Evolutionary conservation across 2,113 vertebrate species (phyloP).

Genomic region (Rana temporaria): DNA sequence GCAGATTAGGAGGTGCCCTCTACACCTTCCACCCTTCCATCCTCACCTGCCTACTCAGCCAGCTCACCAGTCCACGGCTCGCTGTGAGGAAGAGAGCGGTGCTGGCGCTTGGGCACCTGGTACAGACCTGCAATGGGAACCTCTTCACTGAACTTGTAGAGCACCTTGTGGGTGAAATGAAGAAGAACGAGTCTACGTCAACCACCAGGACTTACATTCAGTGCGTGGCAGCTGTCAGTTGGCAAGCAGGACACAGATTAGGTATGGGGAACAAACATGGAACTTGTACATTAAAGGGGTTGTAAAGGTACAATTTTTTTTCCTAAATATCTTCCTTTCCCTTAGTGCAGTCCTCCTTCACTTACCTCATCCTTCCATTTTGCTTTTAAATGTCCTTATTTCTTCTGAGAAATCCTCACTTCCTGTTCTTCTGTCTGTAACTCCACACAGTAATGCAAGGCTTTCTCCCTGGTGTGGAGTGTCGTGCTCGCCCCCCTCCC

Average conservation of each 20-base stretch:
- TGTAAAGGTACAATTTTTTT: no score
- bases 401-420: no score
- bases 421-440: no score
- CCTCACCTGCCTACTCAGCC: slow-evolving; percentile 87
- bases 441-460: no score
- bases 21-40: slow-evolving; percentile 88
- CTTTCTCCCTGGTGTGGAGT: no score
- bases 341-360: no score
- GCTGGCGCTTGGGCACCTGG: slow-evolving; percentile 87
- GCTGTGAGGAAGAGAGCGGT: slow-evolving; percentile 92
- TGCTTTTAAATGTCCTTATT: no score
- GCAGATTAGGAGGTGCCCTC: slow-evolving; percentile 85
- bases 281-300: no score
- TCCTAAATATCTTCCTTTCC: no score
- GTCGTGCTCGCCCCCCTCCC: no score
- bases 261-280: slow-evolving; percentile 70
- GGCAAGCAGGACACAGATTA: slow-evolving; percentile 89
- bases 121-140: slow-evolving; percentile 83
- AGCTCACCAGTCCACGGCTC: slow-evolving; percentile 89
- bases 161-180: slow-evolving; percentile 81
- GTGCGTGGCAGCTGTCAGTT: slow-evolving; percentile 87
- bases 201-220: slow-evolving; percentile 90
- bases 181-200: slow-evolving; percentile 76
- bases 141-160: slow-evolving; percentile 90
- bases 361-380: no score